These are phyloP conservation scores for Nebria salina DNA, from an alignment of 2,888 invertebrate genomes.

Conservation along the genomic window DNA sequence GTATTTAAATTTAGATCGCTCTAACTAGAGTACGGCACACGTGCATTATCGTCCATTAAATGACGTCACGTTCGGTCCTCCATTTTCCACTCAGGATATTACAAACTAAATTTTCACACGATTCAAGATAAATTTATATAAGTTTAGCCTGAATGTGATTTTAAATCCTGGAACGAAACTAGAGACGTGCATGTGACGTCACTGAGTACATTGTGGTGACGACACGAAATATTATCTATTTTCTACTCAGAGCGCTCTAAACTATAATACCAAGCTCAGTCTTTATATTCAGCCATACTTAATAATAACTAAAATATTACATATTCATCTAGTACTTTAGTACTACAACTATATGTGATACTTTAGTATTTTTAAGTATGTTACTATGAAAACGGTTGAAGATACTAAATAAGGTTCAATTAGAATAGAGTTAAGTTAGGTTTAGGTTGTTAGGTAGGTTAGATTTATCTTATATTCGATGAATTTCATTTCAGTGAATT, in stretches of 20 bases:
- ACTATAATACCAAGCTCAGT: not conserved
- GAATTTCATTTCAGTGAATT: not conserved
- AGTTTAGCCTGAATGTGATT: not conserved
- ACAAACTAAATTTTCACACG: too few relatives aligned
- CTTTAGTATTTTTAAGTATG: too few relatives aligned
- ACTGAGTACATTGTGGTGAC: not conserved
- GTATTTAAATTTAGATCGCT: too few relatives aligned
- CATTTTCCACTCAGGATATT: too few relatives aligned
- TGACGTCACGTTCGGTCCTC: too few relatives aligned
- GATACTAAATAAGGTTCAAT: not conserved
- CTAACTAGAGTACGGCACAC: too few relatives aligned
- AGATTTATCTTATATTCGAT: not conserved
- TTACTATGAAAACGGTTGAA: not conserved
- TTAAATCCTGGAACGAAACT: not conserved
- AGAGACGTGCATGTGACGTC: not conserved
- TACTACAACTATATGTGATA: too few relatives aligned
- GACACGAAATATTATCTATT: not conserved
- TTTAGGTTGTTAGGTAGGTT: not conserved
- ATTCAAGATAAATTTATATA: not conserved
- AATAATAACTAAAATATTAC: too few relatives aligned
- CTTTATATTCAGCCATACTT: too few relatives aligned
- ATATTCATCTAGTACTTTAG: too few relatives aligned
- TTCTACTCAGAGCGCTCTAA: not conserved
- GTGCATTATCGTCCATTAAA: too few relatives aligned
- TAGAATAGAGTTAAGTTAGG: not conserved